Evolutionary conservation across 37 sponge, comb jelly and placozoan species (phyloP), one percentile per base, ranked within the genome.

Genomic region (Aplysina aerophoba): DNA sequence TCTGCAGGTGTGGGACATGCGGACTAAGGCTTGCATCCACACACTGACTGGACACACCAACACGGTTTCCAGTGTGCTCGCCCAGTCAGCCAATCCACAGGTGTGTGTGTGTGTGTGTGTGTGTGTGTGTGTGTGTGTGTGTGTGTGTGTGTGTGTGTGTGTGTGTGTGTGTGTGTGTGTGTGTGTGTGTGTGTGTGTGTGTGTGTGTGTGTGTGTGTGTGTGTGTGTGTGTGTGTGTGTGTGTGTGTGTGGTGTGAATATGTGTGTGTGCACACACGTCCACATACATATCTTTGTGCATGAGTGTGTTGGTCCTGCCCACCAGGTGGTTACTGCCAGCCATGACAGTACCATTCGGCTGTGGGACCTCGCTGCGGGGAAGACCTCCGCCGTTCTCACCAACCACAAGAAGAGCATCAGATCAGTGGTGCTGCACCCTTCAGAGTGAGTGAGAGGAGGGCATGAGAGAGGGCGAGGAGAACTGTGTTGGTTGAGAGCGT

Each of bases 321-420:
- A 85, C 59, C 77, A 96, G 96, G 89, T 97, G 5, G 84, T 99
- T 24, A 99, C 99, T 37, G 99, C 89, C 16, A 95, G 96, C 80
- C 99, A 99, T 90, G 99, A 99, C 88, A 74, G 86, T 50, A 99
- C 99, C 13, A 85, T 99, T 36, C 79, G 99, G 34, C 81, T 99
- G 37, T 99, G 99, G 99, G 99, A 99, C 79, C 84, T 99, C 17
- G 97, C 97, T 50, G 97, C 99, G 38, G 99, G 99, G 0, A 95
- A 95, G 85, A 94, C 97, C 17, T 89, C 86, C 38, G 87, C 95
- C 16, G 93, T 95, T 16, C 89, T 99, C 53, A 99, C 99, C 22
- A 97, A 99, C 85, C 99, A 99, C 87, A 99, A 99, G 94, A 99
- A 99, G 89, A 96, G 97, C 71, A 87, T 99, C 0, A 81, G 99